phyloP scores from a whole-genome alignment of 2,888 invertebrate species.

The Xestia c-nigrum region DNA sequence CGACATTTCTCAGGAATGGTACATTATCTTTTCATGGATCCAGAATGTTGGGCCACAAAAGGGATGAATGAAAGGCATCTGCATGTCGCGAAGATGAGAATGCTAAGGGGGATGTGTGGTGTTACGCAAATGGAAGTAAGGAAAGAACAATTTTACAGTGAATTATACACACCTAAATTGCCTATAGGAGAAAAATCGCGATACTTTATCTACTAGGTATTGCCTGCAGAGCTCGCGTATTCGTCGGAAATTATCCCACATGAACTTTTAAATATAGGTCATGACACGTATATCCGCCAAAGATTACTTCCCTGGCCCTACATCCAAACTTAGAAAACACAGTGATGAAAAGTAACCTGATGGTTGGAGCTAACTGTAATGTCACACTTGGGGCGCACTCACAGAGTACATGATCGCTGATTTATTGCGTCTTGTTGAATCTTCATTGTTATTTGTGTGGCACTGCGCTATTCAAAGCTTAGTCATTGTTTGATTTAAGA shows the following conservation, averaged over 20 bases:
- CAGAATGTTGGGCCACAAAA: no score
- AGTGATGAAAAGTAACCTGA: conserved; percentile 79
- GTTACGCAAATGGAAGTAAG: no score
- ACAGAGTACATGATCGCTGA: conserved; percentile 89
- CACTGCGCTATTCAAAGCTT: conserved; percentile 10
- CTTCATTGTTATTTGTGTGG: conserved; percentile 36
- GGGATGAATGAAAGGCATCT: no score
- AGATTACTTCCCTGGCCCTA: neutral
- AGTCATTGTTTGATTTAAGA: conserved; percentile 18
- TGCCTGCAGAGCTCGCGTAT: no score
- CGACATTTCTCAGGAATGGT: no score
- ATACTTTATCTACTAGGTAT: no score
- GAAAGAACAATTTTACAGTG: no score
- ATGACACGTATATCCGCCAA: neutral
- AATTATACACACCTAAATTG: neutral
- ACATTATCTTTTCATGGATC: no score
- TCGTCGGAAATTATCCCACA: neutral
- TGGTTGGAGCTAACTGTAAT: conserved; percentile 91
- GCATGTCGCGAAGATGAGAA: no score
- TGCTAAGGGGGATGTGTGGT: no score
- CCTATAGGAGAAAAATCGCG: neutral
- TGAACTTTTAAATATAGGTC: neutral
- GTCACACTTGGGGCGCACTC: conserved; percentile 93
- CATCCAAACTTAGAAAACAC: conserved; percentile 36
- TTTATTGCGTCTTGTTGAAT: conserved; percentile 39